Percentiles rank a stretch among this genome's conserved stretches.
Evolutionary conservation across 1,140 invertebrate genomes (phyloP).

Genomic region (Drosophila elegans): DNA sequence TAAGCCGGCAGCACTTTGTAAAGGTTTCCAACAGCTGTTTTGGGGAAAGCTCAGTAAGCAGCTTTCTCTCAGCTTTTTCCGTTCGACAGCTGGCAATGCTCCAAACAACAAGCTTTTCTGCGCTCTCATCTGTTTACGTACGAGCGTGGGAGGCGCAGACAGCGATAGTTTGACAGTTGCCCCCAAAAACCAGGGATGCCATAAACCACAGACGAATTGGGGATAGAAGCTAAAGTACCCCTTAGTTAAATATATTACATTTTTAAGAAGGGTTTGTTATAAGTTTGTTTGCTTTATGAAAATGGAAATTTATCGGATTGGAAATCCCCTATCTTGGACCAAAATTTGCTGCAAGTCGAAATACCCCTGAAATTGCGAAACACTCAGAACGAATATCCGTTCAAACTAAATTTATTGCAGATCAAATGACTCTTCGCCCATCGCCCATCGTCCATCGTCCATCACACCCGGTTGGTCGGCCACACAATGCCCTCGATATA

Average conservation of each 20-base stretch:
- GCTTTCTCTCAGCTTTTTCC: slow-evolving; percentile 19
- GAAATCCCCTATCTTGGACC: too few species aligned
- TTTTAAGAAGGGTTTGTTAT: too few species aligned
- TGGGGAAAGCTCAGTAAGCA: slow-evolving; percentile 36
- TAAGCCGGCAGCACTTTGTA: slow-evolving; percentile 44
- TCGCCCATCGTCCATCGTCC: too few species aligned
- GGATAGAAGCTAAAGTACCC: neutral
- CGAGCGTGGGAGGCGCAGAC: slow-evolving; percentile 16
- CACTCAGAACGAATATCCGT: neutral
- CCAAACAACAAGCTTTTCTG: slow-evolving; percentile 10
- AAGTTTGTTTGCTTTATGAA: too few species aligned
- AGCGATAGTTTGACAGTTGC: slow-evolving; percentile 33
- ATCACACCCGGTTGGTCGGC: slow-evolving; percentile 19
- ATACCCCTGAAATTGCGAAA: neutral
- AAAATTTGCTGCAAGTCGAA: too few species aligned
- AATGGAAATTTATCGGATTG: too few species aligned
- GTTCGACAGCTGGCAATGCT: slow-evolving; percentile 44
- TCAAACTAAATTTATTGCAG: slow-evolving; percentile 45
- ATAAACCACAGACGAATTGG: neutral
- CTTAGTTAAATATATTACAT: too few species aligned
- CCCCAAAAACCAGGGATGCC: slow-evolving; percentile 10
- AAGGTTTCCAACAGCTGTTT: slow-evolving; percentile 31
- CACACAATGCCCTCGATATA: slow-evolving; percentile 46
- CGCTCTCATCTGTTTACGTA: slow-evolving; percentile 54
- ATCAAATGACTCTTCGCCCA: slow-evolving; percentile 1